Base-by-base conservation (phyloP, 1,140 invertebrate species). In the Hylaeus anthracinus region DNA sequence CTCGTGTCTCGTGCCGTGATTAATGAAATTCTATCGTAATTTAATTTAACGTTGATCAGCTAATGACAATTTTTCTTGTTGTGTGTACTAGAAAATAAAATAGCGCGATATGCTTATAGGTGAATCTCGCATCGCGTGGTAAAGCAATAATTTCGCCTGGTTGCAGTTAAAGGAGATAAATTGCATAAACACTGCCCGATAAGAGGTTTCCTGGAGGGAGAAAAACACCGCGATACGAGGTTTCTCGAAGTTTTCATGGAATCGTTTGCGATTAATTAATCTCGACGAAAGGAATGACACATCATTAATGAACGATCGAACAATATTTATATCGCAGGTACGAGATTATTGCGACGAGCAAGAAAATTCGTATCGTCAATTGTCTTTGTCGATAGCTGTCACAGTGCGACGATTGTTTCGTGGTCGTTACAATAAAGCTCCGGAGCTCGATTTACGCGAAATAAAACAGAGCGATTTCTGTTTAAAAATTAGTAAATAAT, bases 361-460 rank as follows among this genome's bases (percentile, higher is more conserved):
- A 51, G n/a, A 48, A 48, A 70, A 53, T 43, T 72, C 5, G 51
- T 15, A 72, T 55, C 48, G 48, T 48, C n/a, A 55, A 5, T 55
- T 72, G 58, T 26, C 61, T 69, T 51, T 5, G 1, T 48, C 10
- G 41, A 64, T 55, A 64, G n/a, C 6, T n/a, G 51, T 10, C 14
- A 79, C 70, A 79, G 73, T 48, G 60, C n/a, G 15, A 45, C 14
- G 41, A 79, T 79, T 79, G 77, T 79, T 73, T 63, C 12, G 3
- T 10, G 5, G 1, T 48, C 51, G 5, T 72, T 56, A 48, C 9
- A 37, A 79, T 26, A 43, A 64, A 61, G 10, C 14, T 53, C 2
- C 3, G 5, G 39, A 43, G 39, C 6, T 26, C n/a, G 8, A 60
- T 60, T 15, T 15, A 14, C 8, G 1, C 14, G 14, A 56, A 14